These are phyloP conservation scores for Sesamia inferens DNA, from an alignment of 2,888 invertebrate species.

Conservation along the genomic window DNA sequence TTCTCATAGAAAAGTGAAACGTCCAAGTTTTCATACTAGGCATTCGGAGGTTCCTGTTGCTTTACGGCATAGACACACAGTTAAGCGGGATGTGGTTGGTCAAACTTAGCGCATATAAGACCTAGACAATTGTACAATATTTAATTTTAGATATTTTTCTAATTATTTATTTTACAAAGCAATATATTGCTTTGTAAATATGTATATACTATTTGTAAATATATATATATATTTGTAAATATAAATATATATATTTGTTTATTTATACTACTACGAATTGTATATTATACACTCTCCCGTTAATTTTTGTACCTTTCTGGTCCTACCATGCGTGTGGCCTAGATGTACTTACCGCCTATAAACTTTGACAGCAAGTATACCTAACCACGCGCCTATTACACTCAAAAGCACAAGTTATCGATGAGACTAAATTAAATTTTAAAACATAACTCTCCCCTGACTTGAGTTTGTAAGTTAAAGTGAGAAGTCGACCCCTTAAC, in stretches of 20 bases:
- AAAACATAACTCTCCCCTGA: conserved; percentile 29
- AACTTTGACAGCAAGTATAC: neutral
- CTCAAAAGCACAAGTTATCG: conserved; percentile 18
- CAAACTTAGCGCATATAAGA: neutral
- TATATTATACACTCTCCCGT: neutral
- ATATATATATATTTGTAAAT: no score
- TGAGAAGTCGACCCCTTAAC: conserved; percentile 34
- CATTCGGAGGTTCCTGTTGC: conserved; percentile 14
- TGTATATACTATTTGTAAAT: no score
- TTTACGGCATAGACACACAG: conserved; percentile 24
- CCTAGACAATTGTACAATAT: neutral
- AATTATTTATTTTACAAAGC: neutral
- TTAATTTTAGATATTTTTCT: neutral
- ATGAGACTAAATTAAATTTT: conserved; percentile 34
- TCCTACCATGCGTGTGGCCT: neutral
- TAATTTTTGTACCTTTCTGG: neutral
- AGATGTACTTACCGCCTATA: no score
- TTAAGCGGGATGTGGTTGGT: neutral
- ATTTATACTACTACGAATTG: no score
- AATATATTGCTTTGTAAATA: neutral
- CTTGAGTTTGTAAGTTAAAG: conserved; percentile 44
- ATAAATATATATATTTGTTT: no score
- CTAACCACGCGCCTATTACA: conserved; percentile 1
- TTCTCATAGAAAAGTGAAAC: conserved; percentile 47
- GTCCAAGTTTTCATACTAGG: conserved; percentile 42